Evolutionary conservation across 1,140 invertebrate genomes (phyloP), one percentile per base, ranked within the genome.

Genomic region (Homalodisca vitripennis): DNA sequence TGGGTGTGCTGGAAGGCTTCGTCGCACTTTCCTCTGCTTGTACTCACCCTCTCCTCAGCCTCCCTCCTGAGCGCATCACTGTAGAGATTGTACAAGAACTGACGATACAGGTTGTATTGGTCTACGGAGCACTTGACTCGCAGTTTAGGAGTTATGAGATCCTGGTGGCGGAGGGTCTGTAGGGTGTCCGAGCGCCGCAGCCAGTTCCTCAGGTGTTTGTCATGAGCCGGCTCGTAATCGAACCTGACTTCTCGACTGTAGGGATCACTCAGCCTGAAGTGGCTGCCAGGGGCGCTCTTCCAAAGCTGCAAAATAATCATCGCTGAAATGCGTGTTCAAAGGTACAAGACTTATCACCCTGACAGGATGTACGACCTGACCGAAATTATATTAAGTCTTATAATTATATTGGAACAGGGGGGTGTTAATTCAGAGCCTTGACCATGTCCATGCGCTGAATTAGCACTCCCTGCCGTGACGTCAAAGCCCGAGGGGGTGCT

Each of bases 41-140:
- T 41, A 22, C 57, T 62, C 12, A 62, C 57, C 27, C 22, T 32
- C 1, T 20, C 29, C 17, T 41, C 34, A 14, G 22, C 34, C n/a
- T 46, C 63, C 17, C 47, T 22, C 22, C 63, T n/a, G 1, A 66
- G 10, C 13, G 2, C 6, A 31, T 46, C 26, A 26, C 63, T 66
- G 34, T 66, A 46, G 2, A 66, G 20, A 2, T 27, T 22, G 32
- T 66, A 46, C 32, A 66, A 29, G 22, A 46, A 66, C 22, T 66
- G 32, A n/a, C 63, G 63, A 27, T 47, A 66, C 2, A 47, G 24
- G 26, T 66, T 66, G 63, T 66, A 66, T 24, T 66, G 32, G 12
- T 66, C 24, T 3, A 66, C 34, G 24, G 27, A 22, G 26, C 63
- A 66, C 10, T 31, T 66, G 1, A 31, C 63, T 26, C 41, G 17